Evolutionary conservation across 2,888 invertebrate species (phyloP).

Genomic region (Orthosia incerta): DNA sequence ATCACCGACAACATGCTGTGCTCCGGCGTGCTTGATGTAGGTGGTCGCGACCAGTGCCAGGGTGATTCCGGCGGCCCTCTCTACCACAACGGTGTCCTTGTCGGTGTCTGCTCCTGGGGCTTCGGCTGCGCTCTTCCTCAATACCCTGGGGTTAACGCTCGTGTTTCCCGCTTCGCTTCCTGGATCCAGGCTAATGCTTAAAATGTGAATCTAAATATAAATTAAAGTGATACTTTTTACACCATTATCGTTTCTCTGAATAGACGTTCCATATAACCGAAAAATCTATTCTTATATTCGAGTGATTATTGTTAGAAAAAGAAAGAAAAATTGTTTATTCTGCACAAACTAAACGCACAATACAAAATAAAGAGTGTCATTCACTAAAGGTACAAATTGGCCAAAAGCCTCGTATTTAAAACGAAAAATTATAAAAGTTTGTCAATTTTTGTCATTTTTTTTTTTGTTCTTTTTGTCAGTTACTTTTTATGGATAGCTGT

Average conservation of each 20-base stretch:
- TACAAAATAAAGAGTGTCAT: too few species aligned
- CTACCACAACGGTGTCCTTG: conserved; percentile 69
- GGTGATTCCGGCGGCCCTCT: conserved; percentile 75
- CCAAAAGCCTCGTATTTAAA: too few species aligned
- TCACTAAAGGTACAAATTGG: too few species aligned
- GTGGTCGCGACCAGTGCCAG: conserved; percentile 75
- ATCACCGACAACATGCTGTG: conserved; percentile 75
- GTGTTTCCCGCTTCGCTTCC: conserved; percentile 68
- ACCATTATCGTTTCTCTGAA: background rate
- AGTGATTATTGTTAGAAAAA: background rate
- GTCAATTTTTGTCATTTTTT: too few species aligned
- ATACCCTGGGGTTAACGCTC: conserved; percentile 72
- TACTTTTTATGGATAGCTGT: background rate
- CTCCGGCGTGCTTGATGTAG: conserved; percentile 71
- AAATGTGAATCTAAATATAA: conserved; percentile 22
- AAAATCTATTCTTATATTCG: background rate
- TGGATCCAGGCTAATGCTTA: conserved; percentile 74
- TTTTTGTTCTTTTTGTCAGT: too few species aligned
- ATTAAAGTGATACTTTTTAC: background rate
- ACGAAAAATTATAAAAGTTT: too few species aligned
- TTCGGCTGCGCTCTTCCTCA: conserved; percentile 64
- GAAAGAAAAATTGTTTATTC: too few species aligned
- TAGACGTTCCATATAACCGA: background rate
- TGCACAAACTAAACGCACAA: too few species aligned
- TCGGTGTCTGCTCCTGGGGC: conserved; percentile 74